Base-by-base conservation (phyloP, 2,113 vertebrate genomes). In the Hemichromis elongatus region DNA sequence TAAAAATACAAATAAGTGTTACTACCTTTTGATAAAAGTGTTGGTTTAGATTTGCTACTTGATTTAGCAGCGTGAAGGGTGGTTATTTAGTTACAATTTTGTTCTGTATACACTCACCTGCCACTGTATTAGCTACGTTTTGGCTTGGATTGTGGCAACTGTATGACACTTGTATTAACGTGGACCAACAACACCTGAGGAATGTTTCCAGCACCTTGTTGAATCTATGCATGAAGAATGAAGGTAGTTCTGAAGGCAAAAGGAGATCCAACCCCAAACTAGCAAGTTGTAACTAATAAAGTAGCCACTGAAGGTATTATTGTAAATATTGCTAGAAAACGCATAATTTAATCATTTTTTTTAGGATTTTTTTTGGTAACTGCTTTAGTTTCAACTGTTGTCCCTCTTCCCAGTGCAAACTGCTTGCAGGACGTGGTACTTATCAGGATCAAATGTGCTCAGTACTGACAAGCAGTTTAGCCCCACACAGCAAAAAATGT, bases 351-450 rank as follows among this genome's bases (percentile, higher is more conserved):
- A 42, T 26, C 24, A 2, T 40, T 66, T 14, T 14, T 66, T 21
- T 63, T 5, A 33, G 30, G 30, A 12, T 37, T 40, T 40, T 55
- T 21, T 1, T 5, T 78, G 12, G 63, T 54, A 42, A 37, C n/a
- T 3, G 30, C 16, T 66, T 52, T 73, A 92, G 89, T 19, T 90
- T 81, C 1, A 40, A 5, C 75, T 26, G 40, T 90, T 26, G 3
- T 92, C 14, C 3, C 18, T 10, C 19, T 91, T 7, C 88, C 90
- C 3, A 84, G 83, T 82, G 88, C 81, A 26, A 78, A 10, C 0
- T 89, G 79, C 40, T 93, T 89, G 87, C 89, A 92, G 79, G 89
- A 90, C 2, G 85, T 89, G 21, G 85, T 93, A 4, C 59, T 92
- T 30, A 86, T 81, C 30, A 89, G 79, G 9, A 93, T 88, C 89